A percentile compares a stretch with the other conserved stretches of the same genome.
These are phyloP conservation scores for Jaculus jaculus DNA, from an alignment of 2,113 vertebrate genomes.

Conservation along the genomic window DNA sequence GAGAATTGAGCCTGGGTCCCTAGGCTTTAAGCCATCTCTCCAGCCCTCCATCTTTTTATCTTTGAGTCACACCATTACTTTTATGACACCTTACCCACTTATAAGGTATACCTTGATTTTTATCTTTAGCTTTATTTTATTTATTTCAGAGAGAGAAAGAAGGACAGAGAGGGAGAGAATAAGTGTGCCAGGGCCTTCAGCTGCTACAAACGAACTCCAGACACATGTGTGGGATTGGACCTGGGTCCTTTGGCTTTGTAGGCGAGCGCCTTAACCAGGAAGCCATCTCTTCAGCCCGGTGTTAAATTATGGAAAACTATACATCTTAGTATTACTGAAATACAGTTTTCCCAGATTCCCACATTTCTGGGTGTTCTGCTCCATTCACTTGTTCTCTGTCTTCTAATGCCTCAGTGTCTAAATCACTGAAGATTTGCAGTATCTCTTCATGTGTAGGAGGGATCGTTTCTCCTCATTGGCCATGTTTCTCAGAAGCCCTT, in stretches of 20 bases:
- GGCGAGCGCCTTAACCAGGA: too few species aligned
- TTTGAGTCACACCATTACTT: slow-evolving; percentile 14
- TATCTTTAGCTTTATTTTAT: too few species aligned
- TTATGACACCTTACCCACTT: background rate
- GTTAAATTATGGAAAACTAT: background rate
- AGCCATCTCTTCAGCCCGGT: too few species aligned
- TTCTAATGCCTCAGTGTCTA: background rate
- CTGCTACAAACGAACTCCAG: too few species aligned
- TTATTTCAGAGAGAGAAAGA: too few species aligned
- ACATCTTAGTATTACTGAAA: slow-evolving; percentile 27
- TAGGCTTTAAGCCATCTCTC: too few species aligned
- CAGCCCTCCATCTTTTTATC: too few species aligned
- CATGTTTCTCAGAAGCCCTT: background rate
- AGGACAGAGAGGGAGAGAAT: too few species aligned
- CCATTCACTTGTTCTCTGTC: background rate
- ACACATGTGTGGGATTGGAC: too few species aligned
- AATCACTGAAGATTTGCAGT: slow-evolving; percentile 14
- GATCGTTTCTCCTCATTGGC: background rate
- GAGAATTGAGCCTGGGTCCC: too few species aligned
- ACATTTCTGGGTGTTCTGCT: slow-evolving; percentile 30
- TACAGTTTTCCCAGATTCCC: background rate
- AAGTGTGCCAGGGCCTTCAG: too few species aligned
- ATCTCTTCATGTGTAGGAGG: background rate
- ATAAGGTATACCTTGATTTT: background rate
- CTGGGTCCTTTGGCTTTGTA: too few species aligned